Percentiles rank a stretch among this genome's conserved stretches.
Conservation (phyloP, 2,113 vertebrate genomes). For the Psammodynastes pulverulentus region DNA sequence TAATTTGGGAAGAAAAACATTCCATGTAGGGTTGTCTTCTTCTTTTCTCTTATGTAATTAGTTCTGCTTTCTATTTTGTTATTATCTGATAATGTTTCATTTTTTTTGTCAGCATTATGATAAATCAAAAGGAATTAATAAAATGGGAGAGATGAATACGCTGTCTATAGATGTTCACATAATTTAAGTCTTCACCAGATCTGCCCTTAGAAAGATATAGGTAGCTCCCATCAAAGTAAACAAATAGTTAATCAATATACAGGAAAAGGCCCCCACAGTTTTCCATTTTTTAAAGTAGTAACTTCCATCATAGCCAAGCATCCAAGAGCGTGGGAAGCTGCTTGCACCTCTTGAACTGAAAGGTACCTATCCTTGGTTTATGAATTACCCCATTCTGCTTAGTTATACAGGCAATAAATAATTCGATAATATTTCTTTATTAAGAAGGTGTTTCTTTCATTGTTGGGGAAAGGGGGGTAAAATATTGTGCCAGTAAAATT, state of each 20-base stretch:
- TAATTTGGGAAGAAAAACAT: constrained; percentile 26
- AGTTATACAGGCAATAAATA: not conserved
- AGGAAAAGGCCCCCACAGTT: not conserved
- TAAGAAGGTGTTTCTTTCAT: not conserved
- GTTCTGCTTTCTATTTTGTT: not conserved
- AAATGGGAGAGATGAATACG: constrained; percentile 14
- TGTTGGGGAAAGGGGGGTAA: not conserved
- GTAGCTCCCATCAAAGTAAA: constrained; percentile 24
- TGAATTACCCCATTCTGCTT: not conserved
- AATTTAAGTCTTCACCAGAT: constrained; percentile 22
- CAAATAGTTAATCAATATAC: not conserved
- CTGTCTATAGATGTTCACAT: constrained; percentile 29
- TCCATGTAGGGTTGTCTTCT: constrained; percentile 14
- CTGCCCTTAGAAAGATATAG: constrained; percentile 19
- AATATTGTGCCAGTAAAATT: not conserved
- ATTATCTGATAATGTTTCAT: not conserved
- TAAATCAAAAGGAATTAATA: not conserved
- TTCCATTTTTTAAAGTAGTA: not conserved
- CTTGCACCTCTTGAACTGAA: not conserved
- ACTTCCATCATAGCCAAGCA: not conserved
- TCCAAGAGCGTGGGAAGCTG: not conserved
- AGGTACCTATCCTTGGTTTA: not conserved
- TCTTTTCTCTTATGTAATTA: constrained; percentile 21
- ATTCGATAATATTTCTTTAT: not conserved
- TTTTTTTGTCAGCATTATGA: not conserved